Conservation (phyloP, 2,888 invertebrate genomes). For the Marronus borbonicus region DNA sequence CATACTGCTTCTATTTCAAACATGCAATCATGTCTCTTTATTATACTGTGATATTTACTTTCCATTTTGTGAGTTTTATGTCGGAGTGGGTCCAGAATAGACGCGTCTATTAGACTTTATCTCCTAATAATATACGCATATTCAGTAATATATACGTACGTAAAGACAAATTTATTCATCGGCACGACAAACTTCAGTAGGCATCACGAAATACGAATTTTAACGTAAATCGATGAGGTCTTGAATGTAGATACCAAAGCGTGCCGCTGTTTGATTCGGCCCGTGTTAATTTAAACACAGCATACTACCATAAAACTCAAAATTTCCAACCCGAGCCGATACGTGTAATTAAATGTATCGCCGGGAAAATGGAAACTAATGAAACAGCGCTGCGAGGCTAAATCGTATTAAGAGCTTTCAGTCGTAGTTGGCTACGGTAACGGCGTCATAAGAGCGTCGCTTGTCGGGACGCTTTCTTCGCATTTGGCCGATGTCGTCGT, state of each 20-base stretch:
- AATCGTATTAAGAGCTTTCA: slow-evolving; percentile 35
- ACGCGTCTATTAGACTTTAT: no score
- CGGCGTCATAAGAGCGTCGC: slow-evolving; percentile 18
- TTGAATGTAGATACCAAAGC: not conserved
- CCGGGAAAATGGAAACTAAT: slow-evolving; percentile 41
- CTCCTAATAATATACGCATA: no score
- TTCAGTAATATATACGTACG: no score
- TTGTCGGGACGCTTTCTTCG: slow-evolving; percentile 2
- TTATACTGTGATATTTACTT: no score
- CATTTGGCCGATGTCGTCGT: not conserved
- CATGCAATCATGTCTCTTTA: no score
- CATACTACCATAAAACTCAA: not conserved
- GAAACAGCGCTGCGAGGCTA: slow-evolving; percentile 18
- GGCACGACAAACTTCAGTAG: no score
- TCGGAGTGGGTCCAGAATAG: no score
- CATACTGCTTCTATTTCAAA: no score
- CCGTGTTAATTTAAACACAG: not conserved
- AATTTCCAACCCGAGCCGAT: slow-evolving; percentile 8
- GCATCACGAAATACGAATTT: no score
- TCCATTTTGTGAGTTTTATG: no score
- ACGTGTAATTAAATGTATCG: slow-evolving; percentile 40
- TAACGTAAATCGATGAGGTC: no score
- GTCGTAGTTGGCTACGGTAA: slow-evolving; percentile 1
- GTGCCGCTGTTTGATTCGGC: not conserved
- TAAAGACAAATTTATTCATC: no score